These are phyloP conservation scores for Miltochrista miniata DNA, from an alignment of 2,888 invertebrate species.

Conservation along the genomic window DNA sequence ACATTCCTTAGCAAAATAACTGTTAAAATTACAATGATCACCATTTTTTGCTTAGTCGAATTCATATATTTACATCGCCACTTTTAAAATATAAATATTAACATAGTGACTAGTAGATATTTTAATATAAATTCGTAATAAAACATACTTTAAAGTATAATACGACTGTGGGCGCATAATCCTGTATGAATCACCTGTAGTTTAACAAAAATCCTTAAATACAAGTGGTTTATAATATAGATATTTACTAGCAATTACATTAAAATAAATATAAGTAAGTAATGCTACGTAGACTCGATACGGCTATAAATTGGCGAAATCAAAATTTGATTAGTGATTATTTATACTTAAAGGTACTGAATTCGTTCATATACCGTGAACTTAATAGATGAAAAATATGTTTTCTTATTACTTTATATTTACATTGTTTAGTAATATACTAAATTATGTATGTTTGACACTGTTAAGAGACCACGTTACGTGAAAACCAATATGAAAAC, in stretches of 20 bases:
- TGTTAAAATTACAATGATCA: constrained; percentile 42
- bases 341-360: constrained; percentile 56
- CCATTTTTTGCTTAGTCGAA: constrained; percentile 38
- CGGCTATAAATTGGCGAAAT: constrained; percentile 68
- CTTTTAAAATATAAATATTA: constrained; percentile 38
- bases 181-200: constrained; percentile 42
- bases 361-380: constrained; percentile 63
- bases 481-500: constrained; percentile 24
- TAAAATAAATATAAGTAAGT: constrained; percentile 55
- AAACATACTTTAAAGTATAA: constrained; percentile 47
- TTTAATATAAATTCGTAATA: constrained; percentile 63
- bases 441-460: constrained; percentile 77
- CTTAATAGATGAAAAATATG: constrained; percentile 63
- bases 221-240: constrained; percentile 17
- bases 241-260: constrained; percentile 34
- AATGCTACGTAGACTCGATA: constrained; percentile 70
- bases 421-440: constrained; percentile 82
- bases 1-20: constrained; percentile 43
- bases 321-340: constrained; percentile 58
- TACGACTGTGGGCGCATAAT: constrained; percentile 42
- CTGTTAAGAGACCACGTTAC: constrained; percentile 60
- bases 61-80: constrained; percentile 44
- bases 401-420: constrained; percentile 59
- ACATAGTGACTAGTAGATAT: constrained; percentile 50
- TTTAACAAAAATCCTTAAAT: constrained; percentile 51